A percentile compares a stretch with the other conserved stretches of the same genome.
Evolutionary conservation across 2,113 vertebrate genomes (phyloP).

Genomic region (Ammodytes dubius): DNA sequence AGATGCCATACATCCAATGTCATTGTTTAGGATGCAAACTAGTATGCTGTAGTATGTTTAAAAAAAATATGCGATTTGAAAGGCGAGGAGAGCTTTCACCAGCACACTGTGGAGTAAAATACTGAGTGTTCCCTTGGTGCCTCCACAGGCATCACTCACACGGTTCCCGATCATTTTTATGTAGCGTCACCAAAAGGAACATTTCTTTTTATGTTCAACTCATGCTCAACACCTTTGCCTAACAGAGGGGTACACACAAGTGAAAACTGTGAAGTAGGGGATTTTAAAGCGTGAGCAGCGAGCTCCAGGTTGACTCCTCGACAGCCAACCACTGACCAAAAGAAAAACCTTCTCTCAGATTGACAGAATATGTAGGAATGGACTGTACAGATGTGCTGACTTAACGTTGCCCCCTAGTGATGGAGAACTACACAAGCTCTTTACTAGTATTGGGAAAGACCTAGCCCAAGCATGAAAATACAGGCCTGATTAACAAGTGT

Average conservation of each 20-base stretch:
- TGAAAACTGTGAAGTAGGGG: background rate
- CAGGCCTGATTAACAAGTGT: background rate
- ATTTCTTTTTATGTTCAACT: constrained; percentile 6
- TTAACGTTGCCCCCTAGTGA: constrained; percentile 75
- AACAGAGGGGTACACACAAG: background rate
- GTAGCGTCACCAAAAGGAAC: constrained; percentile 17
- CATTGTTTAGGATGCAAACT: too few relatives aligned
- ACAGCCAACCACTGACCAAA: background rate
- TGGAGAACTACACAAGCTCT: background rate
- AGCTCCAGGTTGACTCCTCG: background rate
- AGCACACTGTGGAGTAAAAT: constrained; percentile 19
- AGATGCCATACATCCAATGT: too few relatives aligned
- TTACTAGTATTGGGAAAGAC: background rate
- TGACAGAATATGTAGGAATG: constrained; percentile 4
- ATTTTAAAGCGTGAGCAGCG: background rate
- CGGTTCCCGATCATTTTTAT: constrained; percentile 32
- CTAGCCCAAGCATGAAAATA: background rate
- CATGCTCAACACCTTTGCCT: constrained; percentile 3
- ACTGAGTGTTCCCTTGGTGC: constrained; percentile 18
- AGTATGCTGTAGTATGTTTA: too few relatives aligned
- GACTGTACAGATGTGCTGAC: constrained; percentile 12
- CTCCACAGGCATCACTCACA: constrained; percentile 13
- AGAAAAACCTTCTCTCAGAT: background rate
- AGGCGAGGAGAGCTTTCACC: background rate
- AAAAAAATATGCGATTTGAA: too few relatives aligned